Conservation (phyloP, 2,888 invertebrate genomes). For the Acronicta psi region DNA sequence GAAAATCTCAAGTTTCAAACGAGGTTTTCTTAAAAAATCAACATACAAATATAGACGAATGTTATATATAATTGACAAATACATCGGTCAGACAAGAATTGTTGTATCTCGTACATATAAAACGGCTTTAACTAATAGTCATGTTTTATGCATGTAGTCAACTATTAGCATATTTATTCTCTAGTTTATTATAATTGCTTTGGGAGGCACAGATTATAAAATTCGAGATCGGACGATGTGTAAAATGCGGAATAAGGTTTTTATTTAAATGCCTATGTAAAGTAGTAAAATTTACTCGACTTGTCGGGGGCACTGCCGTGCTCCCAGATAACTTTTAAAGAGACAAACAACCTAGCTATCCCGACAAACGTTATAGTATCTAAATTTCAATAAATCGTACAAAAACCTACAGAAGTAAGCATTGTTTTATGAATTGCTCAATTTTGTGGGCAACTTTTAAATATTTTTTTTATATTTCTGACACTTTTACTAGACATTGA, state of each 20-base stretch:
- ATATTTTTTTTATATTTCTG: no score
- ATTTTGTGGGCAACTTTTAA: no score
- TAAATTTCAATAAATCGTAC: no score
- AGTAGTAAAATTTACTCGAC: no score
- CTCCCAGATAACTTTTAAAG: no score
- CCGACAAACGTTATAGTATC: no score
- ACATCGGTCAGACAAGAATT: constrained; percentile 37
- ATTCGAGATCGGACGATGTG: constrained; percentile 13
- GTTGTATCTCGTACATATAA: constrained; percentile 38
- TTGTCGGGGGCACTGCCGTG: no score
- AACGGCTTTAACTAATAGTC: constrained; percentile 39
- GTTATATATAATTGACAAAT: constrained; percentile 39
- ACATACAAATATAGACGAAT: constrained; percentile 38
- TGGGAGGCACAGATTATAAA: constrained; percentile 30
- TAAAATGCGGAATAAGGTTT: not conserved
- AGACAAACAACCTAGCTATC: no score
- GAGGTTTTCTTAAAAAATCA: constrained; percentile 27
- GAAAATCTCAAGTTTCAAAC: constrained; percentile 27
- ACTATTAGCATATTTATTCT: constrained; percentile 57
- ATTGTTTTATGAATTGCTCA: no score
- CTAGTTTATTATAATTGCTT: constrained; percentile 51
- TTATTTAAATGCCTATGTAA: constrained; percentile 4
- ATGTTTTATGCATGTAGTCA: constrained; percentile 61
- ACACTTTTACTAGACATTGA: no score
- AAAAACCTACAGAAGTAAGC: no score